phyloP scores from a whole-genome alignment of 2,888 invertebrate species.

The Pandemis heparana region DNA sequence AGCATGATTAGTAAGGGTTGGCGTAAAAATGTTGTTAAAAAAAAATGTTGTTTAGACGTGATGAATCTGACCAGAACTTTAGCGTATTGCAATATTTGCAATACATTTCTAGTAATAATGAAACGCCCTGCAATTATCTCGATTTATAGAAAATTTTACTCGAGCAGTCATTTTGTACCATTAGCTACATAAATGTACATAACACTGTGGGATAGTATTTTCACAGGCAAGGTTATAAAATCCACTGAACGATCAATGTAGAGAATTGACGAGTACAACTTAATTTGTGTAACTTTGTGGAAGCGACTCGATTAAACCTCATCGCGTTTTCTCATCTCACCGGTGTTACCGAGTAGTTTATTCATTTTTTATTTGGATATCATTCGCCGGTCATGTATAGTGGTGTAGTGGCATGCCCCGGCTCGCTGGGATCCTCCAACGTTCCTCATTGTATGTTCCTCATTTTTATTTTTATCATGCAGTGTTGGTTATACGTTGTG shows the following conservation, averaged over 20 bases:
- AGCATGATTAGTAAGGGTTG: too few relatives aligned
- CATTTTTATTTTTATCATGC: conserved; percentile 70
- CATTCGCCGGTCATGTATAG: conserved; percentile 68
- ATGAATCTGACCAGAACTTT: too few relatives aligned
- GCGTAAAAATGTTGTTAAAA: too few relatives aligned
- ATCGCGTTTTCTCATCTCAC: conserved; percentile 75
- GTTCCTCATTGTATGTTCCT: conserved; percentile 77
- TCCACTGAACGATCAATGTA: neutral
- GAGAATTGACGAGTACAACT: neutral
- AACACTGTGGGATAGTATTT: too few relatives aligned
- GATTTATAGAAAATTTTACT: too few relatives aligned
- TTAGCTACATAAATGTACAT: too few relatives aligned
- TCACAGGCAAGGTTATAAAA: neutral
- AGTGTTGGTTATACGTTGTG: conserved; percentile 62
- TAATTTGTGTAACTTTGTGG: too few relatives aligned
- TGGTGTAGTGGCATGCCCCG: conserved; percentile 80
- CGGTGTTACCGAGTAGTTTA: conserved; percentile 77
- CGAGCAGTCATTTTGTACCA: too few relatives aligned
- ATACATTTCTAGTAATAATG: too few relatives aligned
- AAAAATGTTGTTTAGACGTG: too few relatives aligned
- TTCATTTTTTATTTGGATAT: conserved; percentile 69
- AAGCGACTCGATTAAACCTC: conserved; percentile 71
- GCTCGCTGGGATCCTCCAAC: conserved; percentile 87
- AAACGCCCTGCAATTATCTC: too few relatives aligned
- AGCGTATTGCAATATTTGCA: too few relatives aligned